A percentile compares a stretch with the other conserved stretches of the same genome.
These are phyloP conservation scores for Sanderia malayensis DNA, from an alignment of 30 jellyfish, hydroid and myxozoan species.

Conservation along the genomic window DNA sequence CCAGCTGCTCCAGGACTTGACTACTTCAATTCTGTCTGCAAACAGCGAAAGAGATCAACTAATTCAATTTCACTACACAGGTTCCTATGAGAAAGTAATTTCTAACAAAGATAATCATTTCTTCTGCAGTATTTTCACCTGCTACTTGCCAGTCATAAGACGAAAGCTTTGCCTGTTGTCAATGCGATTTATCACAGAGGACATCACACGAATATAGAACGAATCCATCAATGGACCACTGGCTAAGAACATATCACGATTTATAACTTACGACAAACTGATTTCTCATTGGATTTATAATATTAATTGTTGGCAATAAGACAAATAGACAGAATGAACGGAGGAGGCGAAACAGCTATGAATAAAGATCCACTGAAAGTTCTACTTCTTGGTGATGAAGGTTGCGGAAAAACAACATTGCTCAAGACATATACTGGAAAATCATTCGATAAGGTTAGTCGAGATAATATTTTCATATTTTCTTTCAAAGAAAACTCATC, in stretches of 20 bases:
- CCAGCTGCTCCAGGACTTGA: background rate
- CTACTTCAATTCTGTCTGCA: too few species aligned
- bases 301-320: too few species aligned
- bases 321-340: slow-evolving; percentile 1
- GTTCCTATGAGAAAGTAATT: background rate
- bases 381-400: slow-evolving; percentile 64
- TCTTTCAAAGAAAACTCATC: too few species aligned
- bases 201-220: too few species aligned
- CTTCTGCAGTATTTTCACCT: too few species aligned
- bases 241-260: too few species aligned
- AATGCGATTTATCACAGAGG: too few species aligned
- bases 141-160: too few species aligned
- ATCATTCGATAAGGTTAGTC: slow-evolving; percentile 42
- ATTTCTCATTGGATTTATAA: background rate
- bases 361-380: slow-evolving; percentile 35
- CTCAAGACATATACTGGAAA: slow-evolving; percentile 51
- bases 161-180: too few species aligned
- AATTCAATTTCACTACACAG: background rate
- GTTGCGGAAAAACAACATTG: slow-evolving; percentile 64
- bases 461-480: background rate
- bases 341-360: slow-evolving; percentile 10
- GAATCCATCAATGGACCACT: too few species aligned
- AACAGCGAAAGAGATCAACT: background rate
- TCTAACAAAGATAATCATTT: too few species aligned
- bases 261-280: too few species aligned